These are phyloP conservation scores for Podarcis lilfordi DNA, from an alignment of 2,797 vertebrate species.

Conservation along the genomic window DNA sequence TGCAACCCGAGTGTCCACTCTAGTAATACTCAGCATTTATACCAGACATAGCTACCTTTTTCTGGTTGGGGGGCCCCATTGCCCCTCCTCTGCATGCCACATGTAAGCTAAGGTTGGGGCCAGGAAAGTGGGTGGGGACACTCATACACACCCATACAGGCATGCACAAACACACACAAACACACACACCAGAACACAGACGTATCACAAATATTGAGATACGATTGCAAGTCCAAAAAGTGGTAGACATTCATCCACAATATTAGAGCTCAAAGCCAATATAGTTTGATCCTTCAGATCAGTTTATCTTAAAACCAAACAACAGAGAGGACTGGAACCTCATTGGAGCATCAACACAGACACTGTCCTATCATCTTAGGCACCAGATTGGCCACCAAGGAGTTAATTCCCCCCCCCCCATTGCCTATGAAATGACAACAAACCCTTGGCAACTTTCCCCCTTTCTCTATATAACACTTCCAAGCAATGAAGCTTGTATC, in stretches of 20 bases:
- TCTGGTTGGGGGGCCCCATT: no score
- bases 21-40: neutral
- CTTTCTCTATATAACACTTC: constrained; percentile 80
- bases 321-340: neutral
- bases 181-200: no score
- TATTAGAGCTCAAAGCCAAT: neutral
- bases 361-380: neutral
- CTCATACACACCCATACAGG: no score
- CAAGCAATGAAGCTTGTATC: constrained; percentile 79
- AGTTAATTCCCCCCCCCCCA: constrained; percentile 69
- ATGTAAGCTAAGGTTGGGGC: no score
- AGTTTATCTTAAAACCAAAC: constrained; percentile 22
- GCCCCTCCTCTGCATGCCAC: no score
- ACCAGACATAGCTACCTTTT: neutral
- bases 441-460: constrained; percentile 76
- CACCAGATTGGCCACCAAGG: constrained; percentile 51
- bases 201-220: neutral
- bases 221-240: neutral
- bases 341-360: neutral
- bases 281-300: constrained; percentile 12
- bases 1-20: no score
- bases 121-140: no score
- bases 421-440: constrained; percentile 75
- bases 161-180: no score
- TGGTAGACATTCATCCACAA: neutral